Evolutionary conservation across 2,113 vertebrate genomes (phyloP).

Genomic region (Alces alces): DNA sequence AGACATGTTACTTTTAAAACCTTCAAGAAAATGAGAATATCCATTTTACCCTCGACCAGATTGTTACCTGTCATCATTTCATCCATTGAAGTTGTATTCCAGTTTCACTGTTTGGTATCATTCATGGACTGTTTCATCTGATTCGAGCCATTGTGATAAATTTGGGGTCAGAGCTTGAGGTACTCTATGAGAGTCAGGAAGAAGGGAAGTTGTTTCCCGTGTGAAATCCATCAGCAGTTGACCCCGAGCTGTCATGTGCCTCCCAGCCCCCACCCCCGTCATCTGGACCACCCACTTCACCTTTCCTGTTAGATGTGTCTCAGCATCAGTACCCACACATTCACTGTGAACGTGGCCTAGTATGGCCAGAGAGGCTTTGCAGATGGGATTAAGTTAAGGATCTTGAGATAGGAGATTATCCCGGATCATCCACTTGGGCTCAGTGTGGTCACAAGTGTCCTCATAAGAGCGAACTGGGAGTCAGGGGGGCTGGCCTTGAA

Average conservation of each 20-base stretch:
- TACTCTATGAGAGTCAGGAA: background rate
- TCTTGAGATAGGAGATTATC: background rate
- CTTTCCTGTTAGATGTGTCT: background rate
- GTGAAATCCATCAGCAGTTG: fast-evolving
- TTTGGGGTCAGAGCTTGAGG: background rate
- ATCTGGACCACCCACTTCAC: background rate
- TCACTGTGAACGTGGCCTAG: too few species aligned
- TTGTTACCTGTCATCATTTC: background rate
- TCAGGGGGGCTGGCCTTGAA: background rate
- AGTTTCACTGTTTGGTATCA: background rate
- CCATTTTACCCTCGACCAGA: background rate
- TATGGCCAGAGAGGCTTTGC: background rate
- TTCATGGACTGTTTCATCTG: background rate
- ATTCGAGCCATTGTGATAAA: background rate
- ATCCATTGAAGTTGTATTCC: background rate
- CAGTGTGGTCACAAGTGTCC: background rate
- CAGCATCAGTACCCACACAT: fast-evolving
- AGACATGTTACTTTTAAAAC: background rate
- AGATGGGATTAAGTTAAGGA: background rate
- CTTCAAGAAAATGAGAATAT: background rate
- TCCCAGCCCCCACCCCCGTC: background rate
- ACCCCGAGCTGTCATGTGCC: background rate
- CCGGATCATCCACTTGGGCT: background rate
- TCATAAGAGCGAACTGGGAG: background rate
- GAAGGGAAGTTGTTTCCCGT: fast-evolving